A percentile compares a stretch with the other conserved stretches of the same genome.
Evolutionary conservation across 2,888 invertebrate species (phyloP).

Genomic region (Lasioglossum pauxillum): DNA sequence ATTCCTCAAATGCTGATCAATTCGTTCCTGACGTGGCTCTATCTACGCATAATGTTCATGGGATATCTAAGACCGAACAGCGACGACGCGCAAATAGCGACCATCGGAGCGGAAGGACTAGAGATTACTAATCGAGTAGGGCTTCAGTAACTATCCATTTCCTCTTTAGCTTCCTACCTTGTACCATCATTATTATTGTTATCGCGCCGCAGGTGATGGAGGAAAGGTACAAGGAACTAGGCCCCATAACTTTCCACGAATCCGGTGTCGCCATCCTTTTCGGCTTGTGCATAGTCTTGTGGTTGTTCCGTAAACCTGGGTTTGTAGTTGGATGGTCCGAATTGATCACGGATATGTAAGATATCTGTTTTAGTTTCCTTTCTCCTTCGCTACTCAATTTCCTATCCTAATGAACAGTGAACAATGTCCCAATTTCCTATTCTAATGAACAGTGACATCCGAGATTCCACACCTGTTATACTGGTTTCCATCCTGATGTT

Average conservation of each 20-base stretch:
- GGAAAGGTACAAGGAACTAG: conserved; percentile 84
- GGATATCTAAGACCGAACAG: conserved; percentile 76
- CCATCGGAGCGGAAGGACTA: conserved; percentile 76
- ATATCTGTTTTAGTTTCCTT: conserved; percentile 7
- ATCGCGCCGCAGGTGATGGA: conserved; percentile 77
- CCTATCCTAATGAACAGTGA: not conserved
- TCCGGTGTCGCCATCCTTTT: conserved; percentile 83
- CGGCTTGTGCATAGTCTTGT: conserved; percentile 85
- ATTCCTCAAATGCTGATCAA: conserved; percentile 84
- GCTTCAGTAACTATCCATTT: not conserved
- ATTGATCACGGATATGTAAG: conserved; percentile 69
- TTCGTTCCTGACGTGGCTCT: conserved; percentile 84
- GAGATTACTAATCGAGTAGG: conserved; percentile 77
- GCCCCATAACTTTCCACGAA: conserved; percentile 84
- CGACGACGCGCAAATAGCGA: conserved; percentile 68
- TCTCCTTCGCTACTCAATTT: not conserved
- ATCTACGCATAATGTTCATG: conserved; percentile 82
- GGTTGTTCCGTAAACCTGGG: conserved; percentile 87
- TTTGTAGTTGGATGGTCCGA: conserved; percentile 86
- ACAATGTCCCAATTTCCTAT: not conserved
- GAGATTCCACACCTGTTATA: conserved; percentile 84
- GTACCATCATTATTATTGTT: too few species aligned
- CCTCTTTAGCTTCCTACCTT: not conserved
- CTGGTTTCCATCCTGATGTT: conserved; percentile 86
- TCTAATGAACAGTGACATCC: conserved; percentile 67